phyloP scores from a whole-genome alignment of 1,140 invertebrate species.

The Drosophila rufa region DNA sequence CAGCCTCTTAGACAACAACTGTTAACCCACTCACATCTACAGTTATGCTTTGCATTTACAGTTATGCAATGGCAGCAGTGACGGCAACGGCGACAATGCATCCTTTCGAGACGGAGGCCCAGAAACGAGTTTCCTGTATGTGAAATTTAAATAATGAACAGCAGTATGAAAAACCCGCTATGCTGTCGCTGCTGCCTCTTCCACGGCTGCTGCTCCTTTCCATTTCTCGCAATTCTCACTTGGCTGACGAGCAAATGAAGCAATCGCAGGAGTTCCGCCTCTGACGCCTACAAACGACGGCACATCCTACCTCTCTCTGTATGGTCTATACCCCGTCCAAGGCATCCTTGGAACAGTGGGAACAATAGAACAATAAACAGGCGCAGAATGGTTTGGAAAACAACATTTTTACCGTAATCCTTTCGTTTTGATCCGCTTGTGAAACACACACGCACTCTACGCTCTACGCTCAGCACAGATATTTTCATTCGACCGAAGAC shows the following conservation, averaged over 20 bases:
- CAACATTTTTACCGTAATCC: conserved; percentile 82
- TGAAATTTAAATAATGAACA: conserved; percentile 75
- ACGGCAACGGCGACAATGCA: conserved; percentile 58
- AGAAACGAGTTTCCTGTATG: conserved; percentile 75
- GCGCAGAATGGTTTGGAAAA: conserved; percentile 40
- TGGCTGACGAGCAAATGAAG: conserved; percentile 51
- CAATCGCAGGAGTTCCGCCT: conserved; percentile 66
- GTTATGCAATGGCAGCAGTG: conserved; percentile 68
- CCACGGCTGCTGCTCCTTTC: conserved; percentile 63
- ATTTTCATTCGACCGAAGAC: conserved; percentile 80
- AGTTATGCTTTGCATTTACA: conserved; percentile 69
- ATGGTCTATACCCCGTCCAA: neutral
- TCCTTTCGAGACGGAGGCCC: conserved; percentile 60
- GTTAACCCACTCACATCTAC: conserved; percentile 49
- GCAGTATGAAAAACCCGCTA: conserved; percentile 65
- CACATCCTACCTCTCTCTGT: neutral
- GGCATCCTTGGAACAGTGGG: conserved; percentile 47
- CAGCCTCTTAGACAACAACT: conserved; percentile 65
- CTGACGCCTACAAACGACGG: conserved; percentile 55
- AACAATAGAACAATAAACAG: conserved; percentile 61
- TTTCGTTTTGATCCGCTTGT: conserved; percentile 82
- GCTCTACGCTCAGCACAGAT: conserved; percentile 22
- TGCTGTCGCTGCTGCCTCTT: conserved; percentile 27
- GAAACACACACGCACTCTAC: conserved; percentile 40
- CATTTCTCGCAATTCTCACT: conserved; percentile 76